Evolutionary conservation across 2,797 vertebrate species (phyloP).

Genomic region (Ctenopoma multispine): DNA sequence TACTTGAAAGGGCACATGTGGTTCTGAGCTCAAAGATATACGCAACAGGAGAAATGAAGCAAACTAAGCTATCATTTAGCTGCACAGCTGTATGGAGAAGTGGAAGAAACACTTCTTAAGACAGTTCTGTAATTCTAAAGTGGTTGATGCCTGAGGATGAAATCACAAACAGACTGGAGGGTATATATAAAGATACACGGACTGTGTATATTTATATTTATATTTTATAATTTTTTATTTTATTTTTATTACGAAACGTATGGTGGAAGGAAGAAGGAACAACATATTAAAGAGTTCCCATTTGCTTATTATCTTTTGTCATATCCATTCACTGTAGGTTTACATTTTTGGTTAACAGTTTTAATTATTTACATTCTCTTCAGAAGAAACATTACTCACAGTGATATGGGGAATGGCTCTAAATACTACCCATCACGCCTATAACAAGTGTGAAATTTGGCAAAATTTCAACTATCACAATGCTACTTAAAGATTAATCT

Average conservation of each 20-base stretch:
- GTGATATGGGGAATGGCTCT: too few relatives aligned
- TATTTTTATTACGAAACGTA: neutral
- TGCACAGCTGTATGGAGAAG: constrained; percentile 60
- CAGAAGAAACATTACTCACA: too few relatives aligned
- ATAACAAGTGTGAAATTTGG: too few relatives aligned
- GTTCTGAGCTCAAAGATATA: constrained; percentile 73
- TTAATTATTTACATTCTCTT: too few relatives aligned
- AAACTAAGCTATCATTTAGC: constrained; percentile 66
- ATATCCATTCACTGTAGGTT: neutral
- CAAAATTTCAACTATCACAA: neutral
- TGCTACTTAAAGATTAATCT: neutral
- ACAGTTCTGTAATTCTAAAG: constrained; percentile 54
- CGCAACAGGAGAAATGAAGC: constrained; percentile 72
- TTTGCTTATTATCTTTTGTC: neutral
- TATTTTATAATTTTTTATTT: too few relatives aligned
- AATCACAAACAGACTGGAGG: constrained; percentile 46
- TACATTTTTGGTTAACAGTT: neutral
- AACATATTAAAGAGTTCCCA: neutral
- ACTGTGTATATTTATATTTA: constrained; percentile 11
- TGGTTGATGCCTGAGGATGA: constrained; percentile 46
- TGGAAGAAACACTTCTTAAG: constrained; percentile 48
- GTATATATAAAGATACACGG: constrained; percentile 29
- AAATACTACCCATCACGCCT: too few relatives aligned
- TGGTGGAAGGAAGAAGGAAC: neutral
- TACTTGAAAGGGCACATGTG: constrained; percentile 81